Evolutionary conservation across 1,140 invertebrate genomes (phyloP), one percentile per base, ranked within the genome.

Genomic region (Riptortus pedestris): DNA sequence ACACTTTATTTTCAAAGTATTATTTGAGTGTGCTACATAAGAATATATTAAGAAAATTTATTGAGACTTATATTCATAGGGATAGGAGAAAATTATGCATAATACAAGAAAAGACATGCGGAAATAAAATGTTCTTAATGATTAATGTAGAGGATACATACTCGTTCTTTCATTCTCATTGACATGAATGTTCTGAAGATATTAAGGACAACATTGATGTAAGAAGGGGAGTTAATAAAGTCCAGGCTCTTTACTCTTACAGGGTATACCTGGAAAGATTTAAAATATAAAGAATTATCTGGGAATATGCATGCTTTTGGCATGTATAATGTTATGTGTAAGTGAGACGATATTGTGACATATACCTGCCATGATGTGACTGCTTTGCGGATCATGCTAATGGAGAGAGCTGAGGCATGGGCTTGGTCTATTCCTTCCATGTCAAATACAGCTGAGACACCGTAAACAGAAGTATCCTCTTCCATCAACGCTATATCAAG

Each of bases 181-280:
- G 78, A 81, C 83, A 89, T 83, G 68, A 90, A 89, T 63, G 71
- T 78, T 72, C 81, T 82, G 63, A 88, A 82, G 9, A 89, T 78
- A 57, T 81, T 81, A 26, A 89, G 73, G 4, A 89, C 74, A 5
- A 83, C 74, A 69, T 87, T 85, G 16, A 88, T 78, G 67, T 87
- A 79, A 1, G 71, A 68, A 0, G 85, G 86, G 2, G 83, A 79
- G 72, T 89, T 86, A 1, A 88, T 75, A 69, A 86, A 88, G 67
- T 88, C 81, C 28, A 88, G 72, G 0, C 80, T 76, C 68, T 84
- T 82, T 14, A 85, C 80, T 67, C 85, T 78, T 7, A 83, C 76
- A 5, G 87, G 85, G 70, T 88, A 87, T 33, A 82, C 81, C 74
- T 80, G 71, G 11, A 69, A 72, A 58, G n/a, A 27, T 14, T 38